These are phyloP conservation scores for Tuberolachnus salignus DNA, from an alignment of 2,888 invertebrate species.

Conservation along the genomic window DNA sequence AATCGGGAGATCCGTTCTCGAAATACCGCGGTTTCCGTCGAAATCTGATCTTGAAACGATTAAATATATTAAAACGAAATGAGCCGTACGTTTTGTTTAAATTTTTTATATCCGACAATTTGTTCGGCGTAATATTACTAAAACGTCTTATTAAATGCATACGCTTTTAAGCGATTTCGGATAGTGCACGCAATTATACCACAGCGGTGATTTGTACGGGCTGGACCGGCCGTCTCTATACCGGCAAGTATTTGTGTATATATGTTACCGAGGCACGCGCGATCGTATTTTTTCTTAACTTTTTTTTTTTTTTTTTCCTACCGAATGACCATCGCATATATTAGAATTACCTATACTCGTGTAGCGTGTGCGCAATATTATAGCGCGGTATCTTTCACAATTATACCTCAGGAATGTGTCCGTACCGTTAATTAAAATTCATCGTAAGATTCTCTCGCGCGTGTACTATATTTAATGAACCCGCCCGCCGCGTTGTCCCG, in stretches of 20 bases:
- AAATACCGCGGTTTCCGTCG: too few relatives aligned
- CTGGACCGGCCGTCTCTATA: not conserved
- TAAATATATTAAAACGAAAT: too few relatives aligned
- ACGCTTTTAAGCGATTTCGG: too few relatives aligned
- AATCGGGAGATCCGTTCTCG: too few relatives aligned
- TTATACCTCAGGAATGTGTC: slow-evolving; percentile 39
- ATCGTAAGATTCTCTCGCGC: slow-evolving; percentile 16
- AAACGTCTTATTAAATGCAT: too few relatives aligned
- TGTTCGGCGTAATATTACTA: too few relatives aligned
- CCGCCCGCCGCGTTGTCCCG: slow-evolving; percentile 5
- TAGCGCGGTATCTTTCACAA: slow-evolving; percentile 39
- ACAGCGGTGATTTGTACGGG: too few relatives aligned
- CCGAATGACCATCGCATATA: slow-evolving; percentile 7
- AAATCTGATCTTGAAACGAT: too few relatives aligned
- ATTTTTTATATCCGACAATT: too few relatives aligned
- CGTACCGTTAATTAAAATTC: slow-evolving; percentile 33
- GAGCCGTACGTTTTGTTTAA: too few relatives aligned
- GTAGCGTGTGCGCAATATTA: not conserved
- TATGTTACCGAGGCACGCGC: slow-evolving; percentile 5
- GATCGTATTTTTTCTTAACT: slow-evolving; percentile 12
- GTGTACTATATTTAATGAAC: slow-evolving; percentile 47
- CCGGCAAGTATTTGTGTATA: not conserved
- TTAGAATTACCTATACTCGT: not conserved
- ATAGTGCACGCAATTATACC: too few relatives aligned
- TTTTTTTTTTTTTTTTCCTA: not conserved